Conservation (phyloP, 2,113 vertebrate genomes). For the Actinemys pallida region DNA sequence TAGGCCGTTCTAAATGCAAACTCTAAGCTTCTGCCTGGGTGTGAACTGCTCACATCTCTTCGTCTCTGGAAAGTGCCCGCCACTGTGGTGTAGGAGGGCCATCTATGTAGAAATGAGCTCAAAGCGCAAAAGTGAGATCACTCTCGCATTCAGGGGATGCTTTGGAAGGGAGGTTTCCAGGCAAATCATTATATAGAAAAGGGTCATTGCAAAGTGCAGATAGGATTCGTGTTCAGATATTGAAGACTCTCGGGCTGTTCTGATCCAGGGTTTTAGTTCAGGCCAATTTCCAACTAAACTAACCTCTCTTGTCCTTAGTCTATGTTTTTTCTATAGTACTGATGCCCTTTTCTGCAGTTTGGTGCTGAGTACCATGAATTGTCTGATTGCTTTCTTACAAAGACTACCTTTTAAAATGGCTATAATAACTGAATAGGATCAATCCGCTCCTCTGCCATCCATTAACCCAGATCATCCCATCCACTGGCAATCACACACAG, state of each 20-base stretch:
- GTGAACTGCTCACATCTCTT: neutral
- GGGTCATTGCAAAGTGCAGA: neutral
- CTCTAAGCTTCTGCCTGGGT: neutral
- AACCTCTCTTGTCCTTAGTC: neutral
- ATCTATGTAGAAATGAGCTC: neutral
- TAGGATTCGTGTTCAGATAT: neutral
- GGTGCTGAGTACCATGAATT: neutral
- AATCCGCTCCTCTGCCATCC: neutral
- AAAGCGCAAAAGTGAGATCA: neutral
- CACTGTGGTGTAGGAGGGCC: neutral
- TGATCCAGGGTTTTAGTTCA: neutral
- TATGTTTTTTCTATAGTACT: neutral
- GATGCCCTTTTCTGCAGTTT: neutral
- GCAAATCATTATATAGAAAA: neutral
- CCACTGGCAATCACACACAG: neutral
- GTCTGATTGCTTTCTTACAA: neutral
- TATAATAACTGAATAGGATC: neutral
- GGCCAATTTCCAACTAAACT: neutral
- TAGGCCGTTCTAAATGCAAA: neutral
- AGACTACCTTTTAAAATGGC: neutral
- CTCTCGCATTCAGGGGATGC: neutral
- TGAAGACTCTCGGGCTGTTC: neutral
- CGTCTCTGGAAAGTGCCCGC: neutral
- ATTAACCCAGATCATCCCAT: neutral
- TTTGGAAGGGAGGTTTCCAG: neutral